Base-by-base conservation (phyloP, 2,797 vertebrate genomes). In the Helicolenus hilgendorfi region DNA sequence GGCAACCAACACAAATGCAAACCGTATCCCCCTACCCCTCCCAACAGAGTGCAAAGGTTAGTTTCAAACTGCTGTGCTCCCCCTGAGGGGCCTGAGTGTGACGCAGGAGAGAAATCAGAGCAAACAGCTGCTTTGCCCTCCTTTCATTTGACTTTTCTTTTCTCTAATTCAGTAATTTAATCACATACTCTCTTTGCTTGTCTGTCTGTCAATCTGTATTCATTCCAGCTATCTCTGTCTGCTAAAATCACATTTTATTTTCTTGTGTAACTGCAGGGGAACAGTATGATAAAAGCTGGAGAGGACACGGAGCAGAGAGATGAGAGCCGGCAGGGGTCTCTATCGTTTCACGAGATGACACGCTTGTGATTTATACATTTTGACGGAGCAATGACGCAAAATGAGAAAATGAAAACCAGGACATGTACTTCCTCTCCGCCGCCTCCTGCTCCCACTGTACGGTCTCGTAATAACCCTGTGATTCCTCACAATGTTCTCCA, bases 361-460 rank as follows among this genome's bases (percentile, higher is more conserved):
- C 60, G 20, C 87, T 86, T 65, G 64, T 92, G 91, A 96, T 96
- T 95, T 94, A 95, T 92, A 58, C 1, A 36, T 95, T 96, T 92
- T 87, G 90, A 89, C 45, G 24, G 45, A 79, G 85, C 55, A 86
- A 90, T 97, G 95, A 97, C 93, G 83, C 93, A 96, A 86, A 96
- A 87, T 77, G 75, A 83, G 83, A 88, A 90, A 89, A 90, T 92
- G 87, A 90, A 95, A 97, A 92, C 87, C 89, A 84, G 93, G 76
- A 89, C 72, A 27, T 79, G 79, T 81, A 92, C 72, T 81, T 87
- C 81, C 79, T 83, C 64, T 77, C 81, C 1, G 26, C 70, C 36
- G 45, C 58, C 81, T 91, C 77, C 62, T 72, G 59, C 67, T 88
- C 85, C 67, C 24, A 11, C 64, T 88, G 80, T 65, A 70, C 53